Evolutionary conservation across 1,140 invertebrate species (phyloP).

Genomic region (Musca vetustissima): DNA sequence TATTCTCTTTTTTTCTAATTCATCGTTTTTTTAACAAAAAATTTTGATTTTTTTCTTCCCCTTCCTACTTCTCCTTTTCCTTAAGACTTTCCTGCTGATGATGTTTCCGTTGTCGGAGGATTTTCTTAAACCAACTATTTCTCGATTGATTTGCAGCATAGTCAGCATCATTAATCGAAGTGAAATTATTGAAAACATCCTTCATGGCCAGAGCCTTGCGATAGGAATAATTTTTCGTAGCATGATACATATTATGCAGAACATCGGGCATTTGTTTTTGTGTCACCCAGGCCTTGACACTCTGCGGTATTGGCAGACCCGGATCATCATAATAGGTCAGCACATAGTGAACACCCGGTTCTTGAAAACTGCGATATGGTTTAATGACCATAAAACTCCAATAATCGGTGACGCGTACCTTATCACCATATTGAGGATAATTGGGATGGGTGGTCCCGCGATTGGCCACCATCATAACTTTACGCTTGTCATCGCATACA

Average conservation of each 20-base stretch:
- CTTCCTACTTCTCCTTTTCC: neutral
- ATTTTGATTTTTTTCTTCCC: neutral
- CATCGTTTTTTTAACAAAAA: too few relatives aligned
- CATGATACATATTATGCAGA: conserved; percentile 51
- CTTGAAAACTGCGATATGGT: conserved; percentile 57
- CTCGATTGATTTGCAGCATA: conserved; percentile 46
- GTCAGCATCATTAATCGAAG: conserved; percentile 41
- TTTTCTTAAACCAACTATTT: conserved; percentile 40
- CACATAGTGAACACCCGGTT: conserved; percentile 69
- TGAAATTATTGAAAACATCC: conserved; percentile 45
- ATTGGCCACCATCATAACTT: conserved; percentile 59
- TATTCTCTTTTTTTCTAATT: too few relatives aligned
- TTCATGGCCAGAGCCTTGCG: conserved; percentile 48
- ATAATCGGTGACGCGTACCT: conserved; percentile 71
- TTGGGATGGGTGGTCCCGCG: conserved; percentile 53
- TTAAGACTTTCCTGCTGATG: too few relatives aligned
- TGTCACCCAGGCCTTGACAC: conserved; percentile 69
- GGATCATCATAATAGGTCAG: conserved; percentile 88
- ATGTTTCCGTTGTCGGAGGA: neutral
- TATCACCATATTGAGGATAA: conserved; percentile 49
- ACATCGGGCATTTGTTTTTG: conserved; percentile 56
- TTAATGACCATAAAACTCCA: conserved; percentile 87
- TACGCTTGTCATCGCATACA: conserved; percentile 59
- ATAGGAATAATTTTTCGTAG: conserved; percentile 50
- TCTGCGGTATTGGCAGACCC: conserved; percentile 69